Evolutionary conservation across 1,140 invertebrate species (phyloP).

Genomic region (Bombus terrestris): DNA sequence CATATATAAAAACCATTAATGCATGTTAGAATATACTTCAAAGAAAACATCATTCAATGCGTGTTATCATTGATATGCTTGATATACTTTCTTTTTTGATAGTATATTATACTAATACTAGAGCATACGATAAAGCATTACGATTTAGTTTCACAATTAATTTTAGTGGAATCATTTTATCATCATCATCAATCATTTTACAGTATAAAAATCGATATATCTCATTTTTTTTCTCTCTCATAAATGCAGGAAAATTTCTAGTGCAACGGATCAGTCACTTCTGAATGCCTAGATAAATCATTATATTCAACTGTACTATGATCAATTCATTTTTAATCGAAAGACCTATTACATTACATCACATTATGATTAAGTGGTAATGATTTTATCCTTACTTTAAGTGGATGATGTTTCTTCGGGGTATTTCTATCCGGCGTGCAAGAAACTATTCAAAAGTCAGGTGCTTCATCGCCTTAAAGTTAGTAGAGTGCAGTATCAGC

Average conservation of each 20-base stretch:
- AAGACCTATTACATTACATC: constrained; percentile 33
- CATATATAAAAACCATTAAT: constrained; percentile 39
- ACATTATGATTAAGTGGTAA: neutral
- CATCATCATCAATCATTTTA: neutral
- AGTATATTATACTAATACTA: neutral
- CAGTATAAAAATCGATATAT: neutral
- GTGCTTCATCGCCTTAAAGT: constrained; percentile 66
- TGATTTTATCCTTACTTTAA: constrained; percentile 23
- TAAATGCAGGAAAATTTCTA: neutral
- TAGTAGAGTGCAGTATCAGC: constrained; percentile 54
- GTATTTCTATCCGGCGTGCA: constrained; percentile 32
- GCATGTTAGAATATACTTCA: constrained; percentile 23
- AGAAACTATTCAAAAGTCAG: constrained; percentile 61
- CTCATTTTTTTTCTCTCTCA: neutral
- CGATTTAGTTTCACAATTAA: neutral
- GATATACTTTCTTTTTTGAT: neutral
- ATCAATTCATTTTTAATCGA: constrained; percentile 30
- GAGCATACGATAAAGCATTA: constrained; percentile 9
- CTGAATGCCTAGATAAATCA: neutral
- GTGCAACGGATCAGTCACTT: neutral
- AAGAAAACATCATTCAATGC: constrained; percentile 35
- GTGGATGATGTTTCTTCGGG: constrained; percentile 51
- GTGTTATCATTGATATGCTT: neutral
- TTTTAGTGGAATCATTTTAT: constrained; percentile 26
- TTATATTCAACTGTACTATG: neutral